Conservation (phyloP, 2,888 invertebrate genomes). For the Orthonevra nobilis region DNA sequence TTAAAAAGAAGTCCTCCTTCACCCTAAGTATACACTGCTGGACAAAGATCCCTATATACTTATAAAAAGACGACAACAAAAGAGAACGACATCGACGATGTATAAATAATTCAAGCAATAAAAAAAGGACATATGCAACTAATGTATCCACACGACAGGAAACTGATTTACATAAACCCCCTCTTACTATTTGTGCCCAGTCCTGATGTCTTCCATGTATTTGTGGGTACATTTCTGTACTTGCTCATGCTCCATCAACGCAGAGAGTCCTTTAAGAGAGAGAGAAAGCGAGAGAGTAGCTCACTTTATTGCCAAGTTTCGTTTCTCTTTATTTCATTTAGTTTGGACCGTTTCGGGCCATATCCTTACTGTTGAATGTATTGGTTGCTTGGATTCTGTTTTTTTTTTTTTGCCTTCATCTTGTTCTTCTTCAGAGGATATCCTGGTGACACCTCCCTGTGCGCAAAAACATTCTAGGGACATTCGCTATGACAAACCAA, state of each 20-base stretch:
- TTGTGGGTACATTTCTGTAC: constrained; percentile 11
- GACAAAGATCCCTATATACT: constrained; percentile 49
- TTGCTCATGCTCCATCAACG: constrained; percentile 56
- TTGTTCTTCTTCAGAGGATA: constrained; percentile 40
- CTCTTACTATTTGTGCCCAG: constrained; percentile 18
- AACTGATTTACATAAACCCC: constrained; percentile 65
- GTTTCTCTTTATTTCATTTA: constrained; percentile 52
- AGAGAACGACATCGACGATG: constrained; percentile 26
- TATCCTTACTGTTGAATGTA: constrained; percentile 40
- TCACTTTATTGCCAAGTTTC: constrained; percentile 46
- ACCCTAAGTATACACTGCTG: constrained; percentile 26
- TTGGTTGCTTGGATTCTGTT: constrained; percentile 37
- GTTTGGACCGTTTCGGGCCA: constrained; percentile 37
- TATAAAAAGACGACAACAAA: neutral
- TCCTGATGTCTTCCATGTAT: constrained; percentile 23
- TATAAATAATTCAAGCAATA: constrained; percentile 67
- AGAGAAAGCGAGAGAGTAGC: too few relatives aligned
- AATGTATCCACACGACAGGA: constrained; percentile 51
- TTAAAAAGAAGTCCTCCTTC: constrained; percentile 47
- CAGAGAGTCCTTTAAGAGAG: constrained; percentile 54
- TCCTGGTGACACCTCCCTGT: constrained; percentile 73
- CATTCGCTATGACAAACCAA: constrained; percentile 73
- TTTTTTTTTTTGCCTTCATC: constrained; percentile 7
- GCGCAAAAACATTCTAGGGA: constrained; percentile 73
- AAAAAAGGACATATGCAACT: constrained; percentile 64